Base-by-base conservation (phyloP, 2,797 vertebrate species). In the Megaceryle alcyon region DNA sequence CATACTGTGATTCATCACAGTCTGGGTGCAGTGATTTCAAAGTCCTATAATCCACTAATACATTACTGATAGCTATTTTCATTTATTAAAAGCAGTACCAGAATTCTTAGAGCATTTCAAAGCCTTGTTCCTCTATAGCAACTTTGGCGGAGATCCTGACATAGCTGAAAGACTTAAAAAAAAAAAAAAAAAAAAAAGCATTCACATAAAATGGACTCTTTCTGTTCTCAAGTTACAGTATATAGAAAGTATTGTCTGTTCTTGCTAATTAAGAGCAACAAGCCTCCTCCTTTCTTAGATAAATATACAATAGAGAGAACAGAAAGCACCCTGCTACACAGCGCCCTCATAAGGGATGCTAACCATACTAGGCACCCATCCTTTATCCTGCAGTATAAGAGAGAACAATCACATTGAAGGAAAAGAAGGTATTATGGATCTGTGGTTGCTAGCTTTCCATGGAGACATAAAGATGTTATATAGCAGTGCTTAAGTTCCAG, bases 21-120 rank as follows among this genome's bases (percentile, higher is more conserved):
- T 69, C 85, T 82, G 80, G 94, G 87, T 84, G 84, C 76, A 86
- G 66, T 39, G 91, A 92, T 92, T 95, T 94, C 46, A 88, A 94
- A 94, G 92, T 92, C 48, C 87, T 92, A 23, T 90, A 92, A 94
- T 31, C 60, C 65, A 82, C 49, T 90, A 94, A 96, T 94, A 73
- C 70, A 91, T 82, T 94, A 84, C 85, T 82, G 85, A 95, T 92
- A 86, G 70, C 82, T 96, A 91, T 97, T 96, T 94, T 93, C 91
- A 92, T 92, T 92, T 94, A 96, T 94, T 96, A 94, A 95, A 96
- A 95, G 91, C 51, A 66, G 80, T 70, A 81, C 75, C 17, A 66
- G 89, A 92, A 86, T 91, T 88, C 92, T 88, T 53, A 84, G 54
- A 95, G 83, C 25, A 77, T 94, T 94, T 96, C 91, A 95, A 96